These are phyloP conservation scores for Ctenochaetus hawaiiensis DNA, from an alignment of 2,797 vertebrate genomes.

Conservation along the genomic window DNA sequence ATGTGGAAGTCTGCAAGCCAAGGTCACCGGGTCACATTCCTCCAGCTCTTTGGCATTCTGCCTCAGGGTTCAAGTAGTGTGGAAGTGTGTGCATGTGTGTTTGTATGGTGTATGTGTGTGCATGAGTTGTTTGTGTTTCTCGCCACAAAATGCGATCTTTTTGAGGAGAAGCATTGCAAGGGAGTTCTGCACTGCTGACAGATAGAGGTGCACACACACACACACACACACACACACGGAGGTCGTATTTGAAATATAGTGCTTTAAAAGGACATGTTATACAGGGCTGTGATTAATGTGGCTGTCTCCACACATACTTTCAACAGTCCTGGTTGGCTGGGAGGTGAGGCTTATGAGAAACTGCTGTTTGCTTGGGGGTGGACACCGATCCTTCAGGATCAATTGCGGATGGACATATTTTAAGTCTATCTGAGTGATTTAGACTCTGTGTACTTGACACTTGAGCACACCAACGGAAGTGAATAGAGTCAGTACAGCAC, in stretches of 20 bases:
- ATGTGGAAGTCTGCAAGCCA: constrained; percentile 83
- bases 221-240: constrained; percentile 11
- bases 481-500: constrained; percentile 30
- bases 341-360: constrained; percentile 65
- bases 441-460: constrained; percentile 62
- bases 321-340: constrained; percentile 40
- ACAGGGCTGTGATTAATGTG: constrained; percentile 62
- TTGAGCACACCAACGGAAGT: constrained; percentile 60
- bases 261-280: constrained; percentile 60
- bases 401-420: constrained; percentile 65
- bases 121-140: constrained; percentile 69
- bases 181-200: constrained; percentile 48
- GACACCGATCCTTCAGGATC: constrained; percentile 71
- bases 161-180: constrained; percentile 51
- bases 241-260: constrained; percentile 58
- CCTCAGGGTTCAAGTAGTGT: constrained; percentile 80
- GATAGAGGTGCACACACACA: constrained; percentile 38
- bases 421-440: constrained; percentile 68
- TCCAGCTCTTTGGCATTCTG: constrained; percentile 82
- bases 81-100: constrained; percentile 55
- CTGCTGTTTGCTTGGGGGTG: constrained; percentile 58
- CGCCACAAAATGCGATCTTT: constrained; percentile 67
- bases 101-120: constrained; percentile 44
- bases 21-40: constrained; percentile 87
- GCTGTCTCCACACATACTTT: constrained; percentile 54